phyloP scores from a whole-genome alignment of 2,113 vertebrate genomes.

The Chiloscyllium plagiosum region DNA sequence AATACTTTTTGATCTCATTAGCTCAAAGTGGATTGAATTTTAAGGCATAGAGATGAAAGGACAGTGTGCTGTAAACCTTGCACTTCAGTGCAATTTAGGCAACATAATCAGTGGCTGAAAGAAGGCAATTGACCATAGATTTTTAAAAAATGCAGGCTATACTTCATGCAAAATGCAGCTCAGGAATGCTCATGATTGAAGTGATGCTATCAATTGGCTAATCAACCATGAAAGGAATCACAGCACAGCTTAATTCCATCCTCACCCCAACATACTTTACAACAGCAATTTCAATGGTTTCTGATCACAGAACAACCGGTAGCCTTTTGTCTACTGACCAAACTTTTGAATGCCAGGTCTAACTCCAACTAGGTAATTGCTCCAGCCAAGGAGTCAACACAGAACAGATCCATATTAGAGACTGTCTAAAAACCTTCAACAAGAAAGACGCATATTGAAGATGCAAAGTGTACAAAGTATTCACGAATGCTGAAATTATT shows the following conservation, averaged over 20 bases:
- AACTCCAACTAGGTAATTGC: background rate
- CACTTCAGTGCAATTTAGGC: background rate
- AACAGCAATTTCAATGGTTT: background rate
- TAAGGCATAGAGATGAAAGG: background rate
- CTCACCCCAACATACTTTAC: background rate
- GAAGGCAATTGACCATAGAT: background rate
- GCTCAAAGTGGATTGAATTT: background rate
- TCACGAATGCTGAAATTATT: constrained; percentile 5
- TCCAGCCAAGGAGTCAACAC: background rate
- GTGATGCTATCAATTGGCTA: background rate
- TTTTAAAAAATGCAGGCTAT: background rate
- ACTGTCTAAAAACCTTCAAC: background rate
- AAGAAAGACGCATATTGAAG: background rate
- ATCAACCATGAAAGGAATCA: background rate
- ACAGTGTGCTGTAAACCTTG: background rate
- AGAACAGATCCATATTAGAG: background rate
- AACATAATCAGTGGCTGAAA: background rate
- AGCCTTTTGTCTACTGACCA: background rate
- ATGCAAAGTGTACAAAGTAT: background rate
- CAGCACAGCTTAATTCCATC: background rate
- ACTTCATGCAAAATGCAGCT: background rate
- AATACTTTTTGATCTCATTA: background rate
- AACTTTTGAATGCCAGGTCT: background rate
- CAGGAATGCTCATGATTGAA: background rate
- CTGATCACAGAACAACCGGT: background rate